Conservation (phyloP, 2,113 vertebrate genomes). For the Ptilonorhynchus violaceus region DNA sequence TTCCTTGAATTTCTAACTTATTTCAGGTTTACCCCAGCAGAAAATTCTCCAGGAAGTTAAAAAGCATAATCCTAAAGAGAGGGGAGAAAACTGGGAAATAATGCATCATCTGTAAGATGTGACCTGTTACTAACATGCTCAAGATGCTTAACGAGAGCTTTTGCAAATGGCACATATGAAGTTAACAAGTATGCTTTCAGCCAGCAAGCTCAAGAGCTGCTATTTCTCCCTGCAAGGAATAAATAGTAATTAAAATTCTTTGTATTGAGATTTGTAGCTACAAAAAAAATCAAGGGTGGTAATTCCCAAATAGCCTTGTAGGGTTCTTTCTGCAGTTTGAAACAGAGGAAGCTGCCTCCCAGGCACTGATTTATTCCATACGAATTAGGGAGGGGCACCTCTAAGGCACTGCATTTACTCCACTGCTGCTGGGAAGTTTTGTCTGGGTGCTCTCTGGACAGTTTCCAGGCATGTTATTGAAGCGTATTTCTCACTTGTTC, state of each 20-base stretch:
- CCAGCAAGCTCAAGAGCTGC: not conserved
- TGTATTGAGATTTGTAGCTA: not conserved
- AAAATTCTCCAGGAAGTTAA: not conserved
- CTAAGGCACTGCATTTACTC: not conserved
- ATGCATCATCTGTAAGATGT: not conserved
- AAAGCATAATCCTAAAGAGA: not conserved
- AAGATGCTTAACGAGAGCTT: not conserved
- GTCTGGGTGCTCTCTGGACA: not conserved
- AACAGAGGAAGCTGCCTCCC: not conserved
- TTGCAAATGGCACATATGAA: not conserved
- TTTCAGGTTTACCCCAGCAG: not conserved
- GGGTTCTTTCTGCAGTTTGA: not conserved
- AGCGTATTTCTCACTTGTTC: not conserved
- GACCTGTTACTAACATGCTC: not conserved
- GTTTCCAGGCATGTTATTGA: not conserved
- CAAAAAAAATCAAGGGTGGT: not conserved
- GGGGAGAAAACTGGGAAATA: not conserved
- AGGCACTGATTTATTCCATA: not conserved
- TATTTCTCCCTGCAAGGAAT: not conserved
- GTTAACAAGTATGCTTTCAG: not conserved
- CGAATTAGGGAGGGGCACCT: slow-evolving; percentile 18
- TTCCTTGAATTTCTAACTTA: not conserved
- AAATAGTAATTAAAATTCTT: not conserved
- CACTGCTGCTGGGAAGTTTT: not conserved
- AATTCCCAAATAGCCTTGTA: not conserved